These are phyloP conservation scores for Spodoptera litura DNA, from an alignment of 1,140 invertebrate genomes.

Conservation along the genomic window DNA sequence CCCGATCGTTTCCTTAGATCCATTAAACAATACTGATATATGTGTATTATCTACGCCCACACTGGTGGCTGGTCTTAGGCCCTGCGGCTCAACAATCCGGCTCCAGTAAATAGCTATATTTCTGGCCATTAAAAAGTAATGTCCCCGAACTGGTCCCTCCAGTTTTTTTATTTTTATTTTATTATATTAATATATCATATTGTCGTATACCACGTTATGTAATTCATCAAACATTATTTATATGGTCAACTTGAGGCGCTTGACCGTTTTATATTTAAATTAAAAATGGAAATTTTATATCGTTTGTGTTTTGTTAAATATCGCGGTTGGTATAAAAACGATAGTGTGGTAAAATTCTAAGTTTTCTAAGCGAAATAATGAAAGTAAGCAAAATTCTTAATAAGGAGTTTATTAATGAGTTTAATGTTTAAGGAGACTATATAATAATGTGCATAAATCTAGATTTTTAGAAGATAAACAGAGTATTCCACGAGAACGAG, in stretches of 20 bases:
- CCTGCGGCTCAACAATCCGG: conserved; percentile 49
- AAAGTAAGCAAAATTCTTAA: too few relatives aligned
- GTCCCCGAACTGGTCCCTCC: conserved; percentile 63
- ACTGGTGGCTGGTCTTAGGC: conserved; percentile 53
- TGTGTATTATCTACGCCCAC: conserved; percentile 65
- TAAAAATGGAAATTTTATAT: conserved; percentile 56
- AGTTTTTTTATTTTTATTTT: conserved; percentile 58
- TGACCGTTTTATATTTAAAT: conserved; percentile 76
- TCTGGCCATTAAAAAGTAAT: conserved; percentile 73
- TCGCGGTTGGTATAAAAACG: background rate
- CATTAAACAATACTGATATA: conserved; percentile 59
- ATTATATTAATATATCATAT: conserved; percentile 76
- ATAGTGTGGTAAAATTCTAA: too few relatives aligned
- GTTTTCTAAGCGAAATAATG: too few relatives aligned
- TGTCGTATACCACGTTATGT: conserved; percentile 69
- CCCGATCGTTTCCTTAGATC: conserved; percentile 53
- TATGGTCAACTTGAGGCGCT: conserved; percentile 69
- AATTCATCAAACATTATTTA: conserved; percentile 76
- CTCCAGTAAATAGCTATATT: conserved; percentile 64
- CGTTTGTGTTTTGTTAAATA: conserved; percentile 6
- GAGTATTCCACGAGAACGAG: too few relatives aligned
- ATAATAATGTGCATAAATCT: too few relatives aligned
- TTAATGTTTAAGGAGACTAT: too few relatives aligned
- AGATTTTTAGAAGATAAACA: too few relatives aligned
- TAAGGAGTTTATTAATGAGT: too few relatives aligned